phyloP scores from a whole-genome alignment of 1,140 invertebrate genomes.

The Leptinotarsa undecemlineata region DNA sequence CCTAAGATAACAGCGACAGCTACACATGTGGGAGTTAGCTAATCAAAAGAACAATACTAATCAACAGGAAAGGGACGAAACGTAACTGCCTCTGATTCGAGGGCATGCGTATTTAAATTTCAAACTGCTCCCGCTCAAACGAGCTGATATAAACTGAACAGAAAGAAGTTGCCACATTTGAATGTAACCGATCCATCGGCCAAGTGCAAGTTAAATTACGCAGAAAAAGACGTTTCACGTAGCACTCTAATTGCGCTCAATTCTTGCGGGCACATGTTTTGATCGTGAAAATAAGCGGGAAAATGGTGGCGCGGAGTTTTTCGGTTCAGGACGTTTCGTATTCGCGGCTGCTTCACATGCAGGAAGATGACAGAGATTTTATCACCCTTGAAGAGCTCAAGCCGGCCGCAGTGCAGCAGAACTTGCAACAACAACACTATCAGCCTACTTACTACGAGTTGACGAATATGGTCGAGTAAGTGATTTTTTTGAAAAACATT shows the following conservation, averaged over 20 bases:
- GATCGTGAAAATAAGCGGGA: background rate
- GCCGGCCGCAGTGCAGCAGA: conserved; percentile 42
- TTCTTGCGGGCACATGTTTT: background rate
- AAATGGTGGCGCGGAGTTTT: conserved; percentile 49
- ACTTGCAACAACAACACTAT: conserved; percentile 42
- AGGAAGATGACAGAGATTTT: conserved; percentile 46
- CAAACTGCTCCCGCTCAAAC: conserved; percentile 27
- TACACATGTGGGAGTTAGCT: background rate
- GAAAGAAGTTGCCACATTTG: conserved; percentile 31
- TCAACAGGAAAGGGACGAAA: background rate
- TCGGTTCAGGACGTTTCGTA: conserved; percentile 49
- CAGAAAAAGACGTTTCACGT: too few relatives aligned
- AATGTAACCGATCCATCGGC: conserved; percentile 17
- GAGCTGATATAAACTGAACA: conserved; percentile 30
- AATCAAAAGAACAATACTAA: conserved; percentile 7
- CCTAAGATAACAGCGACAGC: background rate
- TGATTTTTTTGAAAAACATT: background rate
- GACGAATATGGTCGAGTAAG: conserved; percentile 50
- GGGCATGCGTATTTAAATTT: conserved; percentile 31
- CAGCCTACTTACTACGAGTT: conserved; percentile 50
- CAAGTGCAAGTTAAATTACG: conserved; percentile 11
- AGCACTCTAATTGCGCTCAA: too few relatives aligned
- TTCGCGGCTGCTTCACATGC: conserved; percentile 48
- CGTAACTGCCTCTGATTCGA: background rate
- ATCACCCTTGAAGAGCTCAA: conserved; percentile 51